A percentile compares a stretch with the other conserved stretches of the same genome.
Evolutionary conservation across 1,140 invertebrate genomes (phyloP).

Genomic region (Trigoniulus corallinus): DNA sequence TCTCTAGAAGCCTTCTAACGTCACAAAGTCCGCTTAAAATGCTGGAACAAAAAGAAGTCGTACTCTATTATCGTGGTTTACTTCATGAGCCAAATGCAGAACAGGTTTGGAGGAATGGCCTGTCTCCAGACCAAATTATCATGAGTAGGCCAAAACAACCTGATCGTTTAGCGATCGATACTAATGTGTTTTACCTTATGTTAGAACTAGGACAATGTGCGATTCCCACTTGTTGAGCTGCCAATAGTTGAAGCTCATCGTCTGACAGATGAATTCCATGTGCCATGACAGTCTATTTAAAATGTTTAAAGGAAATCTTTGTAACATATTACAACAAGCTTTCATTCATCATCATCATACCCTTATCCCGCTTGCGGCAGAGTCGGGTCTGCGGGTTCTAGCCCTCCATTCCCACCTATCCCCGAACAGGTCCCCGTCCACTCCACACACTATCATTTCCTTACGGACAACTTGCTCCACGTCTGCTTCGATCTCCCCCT

Average conservation of each 20-base stretch:
- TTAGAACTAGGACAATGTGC: slow-evolving; percentile 81
- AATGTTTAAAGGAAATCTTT: background rate
- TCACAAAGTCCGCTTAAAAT: slow-evolving; percentile 71
- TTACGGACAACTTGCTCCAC: no score
- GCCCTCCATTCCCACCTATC: no score
- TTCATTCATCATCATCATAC: no score
- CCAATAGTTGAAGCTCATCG: slow-evolving; percentile 49
- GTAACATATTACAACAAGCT: background rate
- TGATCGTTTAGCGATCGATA: background rate
- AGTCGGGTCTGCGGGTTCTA: no score
- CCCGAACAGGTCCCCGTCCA: no score
- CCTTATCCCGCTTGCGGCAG: no score
- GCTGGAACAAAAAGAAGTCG: slow-evolving; percentile 17
- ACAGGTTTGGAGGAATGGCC: no score
- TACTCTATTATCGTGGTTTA: background rate
- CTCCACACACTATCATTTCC: no score
- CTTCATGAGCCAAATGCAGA: no score
- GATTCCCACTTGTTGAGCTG: slow-evolving; percentile 39
- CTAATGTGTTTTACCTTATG: slow-evolving; percentile 26
- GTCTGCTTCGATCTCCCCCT: no score
- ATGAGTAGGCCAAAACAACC: no score
- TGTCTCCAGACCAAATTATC: no score
- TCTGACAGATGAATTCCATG: slow-evolving; percentile 60
- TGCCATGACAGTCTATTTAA: slow-evolving; percentile 49
- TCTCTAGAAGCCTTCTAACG: slow-evolving; percentile 41